A percentile compares a stretch with the other conserved stretches of the same genome.
Conservation (phyloP, 2,113 vertebrate genomes). For the Balaeniceps rex region DNA sequence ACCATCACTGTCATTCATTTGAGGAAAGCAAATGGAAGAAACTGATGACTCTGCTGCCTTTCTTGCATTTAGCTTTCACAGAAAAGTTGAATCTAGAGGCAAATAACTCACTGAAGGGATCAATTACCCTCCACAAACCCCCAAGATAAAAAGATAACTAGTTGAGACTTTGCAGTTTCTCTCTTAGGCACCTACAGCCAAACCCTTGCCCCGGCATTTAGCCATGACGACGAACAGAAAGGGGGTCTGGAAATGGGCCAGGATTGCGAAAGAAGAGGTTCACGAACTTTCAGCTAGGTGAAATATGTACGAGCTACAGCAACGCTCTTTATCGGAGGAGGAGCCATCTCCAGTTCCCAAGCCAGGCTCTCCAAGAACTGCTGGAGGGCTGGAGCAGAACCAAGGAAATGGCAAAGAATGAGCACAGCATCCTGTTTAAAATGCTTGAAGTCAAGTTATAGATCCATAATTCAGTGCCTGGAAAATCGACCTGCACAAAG, state of each 20-base stretch:
- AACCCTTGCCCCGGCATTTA: neutral
- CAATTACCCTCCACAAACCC: neutral
- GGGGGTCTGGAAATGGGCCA: neutral
- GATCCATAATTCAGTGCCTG: neutral
- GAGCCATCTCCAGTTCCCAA: neutral
- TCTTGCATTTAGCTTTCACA: neutral
- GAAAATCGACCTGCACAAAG: neutral
- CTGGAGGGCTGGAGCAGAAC: neutral
- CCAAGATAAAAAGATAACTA: neutral
- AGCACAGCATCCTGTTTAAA: neutral
- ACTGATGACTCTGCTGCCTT: neutral
- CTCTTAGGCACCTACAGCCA: neutral
- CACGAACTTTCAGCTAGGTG: neutral
- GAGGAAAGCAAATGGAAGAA: neutral
- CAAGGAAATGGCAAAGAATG: neutral
- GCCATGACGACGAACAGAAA: neutral
- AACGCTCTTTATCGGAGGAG: neutral
- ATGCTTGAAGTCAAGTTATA: neutral
- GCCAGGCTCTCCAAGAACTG: neutral
- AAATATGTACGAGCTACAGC: neutral
- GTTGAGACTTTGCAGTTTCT: neutral
- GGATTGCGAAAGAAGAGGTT: constrained; percentile 35
- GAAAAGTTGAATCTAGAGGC: neutral
- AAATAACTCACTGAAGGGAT: neutral
- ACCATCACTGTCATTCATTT: neutral